These are phyloP conservation scores for Bembecia ichneumoniformis DNA, from an alignment of 2,888 invertebrate species.

Conservation along the genomic window DNA sequence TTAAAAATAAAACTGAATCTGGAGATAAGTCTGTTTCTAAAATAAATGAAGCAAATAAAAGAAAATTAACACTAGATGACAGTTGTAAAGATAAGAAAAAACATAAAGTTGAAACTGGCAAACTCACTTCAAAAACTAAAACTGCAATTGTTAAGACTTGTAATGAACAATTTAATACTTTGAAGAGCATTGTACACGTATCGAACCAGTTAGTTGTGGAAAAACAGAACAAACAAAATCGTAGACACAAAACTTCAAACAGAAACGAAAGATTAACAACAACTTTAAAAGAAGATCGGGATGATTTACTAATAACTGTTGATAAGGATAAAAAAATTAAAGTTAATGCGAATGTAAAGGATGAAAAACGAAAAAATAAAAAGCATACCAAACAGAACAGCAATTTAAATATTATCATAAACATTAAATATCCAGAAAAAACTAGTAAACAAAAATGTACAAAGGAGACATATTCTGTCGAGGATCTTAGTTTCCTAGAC, in stretches of 20 bases:
- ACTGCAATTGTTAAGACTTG: too few species aligned
- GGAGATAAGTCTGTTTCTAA: too few species aligned
- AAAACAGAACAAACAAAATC: neutral
- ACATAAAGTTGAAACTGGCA: too few species aligned
- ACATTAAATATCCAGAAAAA: slow-evolving; percentile 22
- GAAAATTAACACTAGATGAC: too few species aligned
- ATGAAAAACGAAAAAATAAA: slow-evolving; percentile 7
- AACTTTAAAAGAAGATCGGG: slow-evolving; percentile 3
- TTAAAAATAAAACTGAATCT: too few species aligned
- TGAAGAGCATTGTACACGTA: neutral
- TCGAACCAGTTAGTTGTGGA: neutral
- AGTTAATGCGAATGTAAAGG: neutral
- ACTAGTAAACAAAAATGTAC: slow-evolving; percentile 3
- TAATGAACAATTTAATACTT: neutral
- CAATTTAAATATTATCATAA: slow-evolving; percentile 35
- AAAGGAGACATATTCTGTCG: slow-evolving; percentile 3
- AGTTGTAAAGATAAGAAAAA: too few species aligned
- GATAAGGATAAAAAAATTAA: slow-evolving; percentile 7
- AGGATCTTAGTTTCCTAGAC: slow-evolving; percentile 47
- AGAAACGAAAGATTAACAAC: neutral
- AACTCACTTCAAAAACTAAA: too few species aligned
- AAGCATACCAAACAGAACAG: slow-evolving; percentile 12
- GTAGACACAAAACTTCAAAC: neutral
- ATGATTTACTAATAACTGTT: slow-evolving; percentile 22
- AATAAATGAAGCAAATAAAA: too few species aligned